Evolutionary conservation across 2,797 vertebrate species (phyloP).

Genomic region (Halcyon leucocephala): DNA sequence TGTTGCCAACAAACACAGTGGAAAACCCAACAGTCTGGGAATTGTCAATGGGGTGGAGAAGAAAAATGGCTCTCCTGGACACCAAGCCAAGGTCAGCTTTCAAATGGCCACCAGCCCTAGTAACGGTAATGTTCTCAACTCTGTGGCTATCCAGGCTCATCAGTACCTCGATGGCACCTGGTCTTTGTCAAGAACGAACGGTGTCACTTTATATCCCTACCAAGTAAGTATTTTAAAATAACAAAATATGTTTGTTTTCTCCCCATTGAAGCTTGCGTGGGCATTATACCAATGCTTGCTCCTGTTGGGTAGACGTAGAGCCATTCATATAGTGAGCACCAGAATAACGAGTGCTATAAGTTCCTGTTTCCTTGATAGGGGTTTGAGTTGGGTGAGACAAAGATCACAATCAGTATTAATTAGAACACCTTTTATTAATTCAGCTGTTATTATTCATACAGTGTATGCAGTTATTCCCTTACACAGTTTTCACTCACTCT

Average conservation of each 20-base stretch:
- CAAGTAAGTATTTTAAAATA: slow-evolving; percentile 81
- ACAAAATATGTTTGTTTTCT: accelerated
- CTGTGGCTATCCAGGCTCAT: slow-evolving; percentile 88
- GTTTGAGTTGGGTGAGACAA: neutral
- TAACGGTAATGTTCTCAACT: slow-evolving; percentile 83
- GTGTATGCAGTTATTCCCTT: neutral
- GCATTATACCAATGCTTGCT: neutral
- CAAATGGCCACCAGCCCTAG: slow-evolving; percentile 88
- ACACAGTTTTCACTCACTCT: neutral
- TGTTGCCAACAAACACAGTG: slow-evolving; percentile 80
- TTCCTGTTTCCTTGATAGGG: neutral
- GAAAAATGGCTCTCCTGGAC: slow-evolving; percentile 87
- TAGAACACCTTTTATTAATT: neutral
- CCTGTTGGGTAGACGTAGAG: neutral
- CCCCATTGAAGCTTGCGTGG: neutral
- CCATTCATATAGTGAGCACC: neutral
- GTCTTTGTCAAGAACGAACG: slow-evolving; percentile 85
- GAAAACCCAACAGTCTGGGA: slow-evolving; percentile 86
- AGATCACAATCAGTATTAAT: neutral
- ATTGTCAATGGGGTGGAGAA: slow-evolving; percentile 89
- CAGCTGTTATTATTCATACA: neutral
- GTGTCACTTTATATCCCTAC: slow-evolving; percentile 85
- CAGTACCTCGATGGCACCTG: slow-evolving; percentile 87
- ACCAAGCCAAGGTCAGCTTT: slow-evolving; percentile 84
- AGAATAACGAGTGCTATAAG: neutral